Evolutionary conservation across 2,113 vertebrate genomes (phyloP).

Genomic region (Porphyrio hochstetteri): DNA sequence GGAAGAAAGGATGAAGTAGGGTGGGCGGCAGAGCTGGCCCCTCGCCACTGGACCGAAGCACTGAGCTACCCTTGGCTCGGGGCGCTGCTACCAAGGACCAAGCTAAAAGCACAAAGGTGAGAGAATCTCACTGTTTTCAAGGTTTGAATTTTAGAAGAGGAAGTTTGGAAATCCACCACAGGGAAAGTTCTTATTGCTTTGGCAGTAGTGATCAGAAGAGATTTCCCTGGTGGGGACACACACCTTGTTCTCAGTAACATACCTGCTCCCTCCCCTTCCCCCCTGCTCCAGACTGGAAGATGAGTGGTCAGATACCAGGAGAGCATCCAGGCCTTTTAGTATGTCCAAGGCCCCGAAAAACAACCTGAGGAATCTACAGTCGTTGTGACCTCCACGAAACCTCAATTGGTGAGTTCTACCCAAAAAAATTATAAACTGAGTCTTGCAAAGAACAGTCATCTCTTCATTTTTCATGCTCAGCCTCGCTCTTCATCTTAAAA

Average conservation of each 20-base stretch:
- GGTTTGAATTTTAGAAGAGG: background rate
- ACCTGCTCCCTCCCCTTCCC: rapidly evolving
- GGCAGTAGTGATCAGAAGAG: rapidly evolving
- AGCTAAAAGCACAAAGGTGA: background rate
- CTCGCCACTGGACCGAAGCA: background rate
- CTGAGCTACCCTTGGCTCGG: background rate
- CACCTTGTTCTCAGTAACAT: background rate
- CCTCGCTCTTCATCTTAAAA: conserved; percentile 22
- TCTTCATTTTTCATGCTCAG: conserved; percentile 15
- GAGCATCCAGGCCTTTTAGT: background rate
- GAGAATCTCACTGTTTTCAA: background rate
- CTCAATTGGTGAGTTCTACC: background rate
- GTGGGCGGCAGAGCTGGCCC: background rate
- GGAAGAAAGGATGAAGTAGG: background rate
- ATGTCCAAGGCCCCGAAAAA: background rate
- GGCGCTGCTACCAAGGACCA: background rate
- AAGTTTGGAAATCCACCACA: background rate
- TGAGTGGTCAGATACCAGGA: background rate
- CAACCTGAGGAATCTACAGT: background rate
- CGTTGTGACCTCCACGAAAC: background rate
- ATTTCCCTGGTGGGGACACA: background rate
- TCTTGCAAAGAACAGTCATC: background rate
- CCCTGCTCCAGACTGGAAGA: background rate
- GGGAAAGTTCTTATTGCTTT: background rate
- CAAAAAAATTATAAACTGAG: background rate